A percentile compares a stretch with the other conserved stretches of the same genome.
Evolutionary conservation across 2,888 invertebrate species (phyloP).

Genomic region (Pandemis cinnamomeana): DNA sequence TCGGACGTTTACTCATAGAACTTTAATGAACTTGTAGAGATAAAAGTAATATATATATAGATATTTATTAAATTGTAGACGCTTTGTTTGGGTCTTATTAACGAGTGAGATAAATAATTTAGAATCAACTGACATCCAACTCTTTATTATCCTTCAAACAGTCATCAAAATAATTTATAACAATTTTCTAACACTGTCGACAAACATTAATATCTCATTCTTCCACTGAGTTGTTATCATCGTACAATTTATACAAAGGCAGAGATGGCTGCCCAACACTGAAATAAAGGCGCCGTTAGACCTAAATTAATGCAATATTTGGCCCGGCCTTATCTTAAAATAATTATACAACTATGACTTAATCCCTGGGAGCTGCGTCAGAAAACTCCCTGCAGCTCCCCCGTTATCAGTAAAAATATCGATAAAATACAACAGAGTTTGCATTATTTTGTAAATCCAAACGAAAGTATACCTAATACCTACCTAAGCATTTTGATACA

Average conservation of each 20-base stretch:
- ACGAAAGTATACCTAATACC: conserved; percentile 81
- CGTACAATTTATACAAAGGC: conserved; percentile 75
- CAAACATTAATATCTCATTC: conserved; percentile 82
- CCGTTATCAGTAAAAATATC: conserved; percentile 78
- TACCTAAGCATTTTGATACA: conserved; percentile 81
- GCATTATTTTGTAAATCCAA: conserved; percentile 80
- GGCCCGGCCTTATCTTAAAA: conserved; percentile 83
- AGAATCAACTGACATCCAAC: conserved; percentile 82
- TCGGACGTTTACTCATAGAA: neutral
- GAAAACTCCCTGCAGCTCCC: conserved; percentile 61
- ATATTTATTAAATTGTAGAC: neutral
- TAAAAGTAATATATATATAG: neutral
- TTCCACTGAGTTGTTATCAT: conserved; percentile 80
- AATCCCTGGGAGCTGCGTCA: conserved; percentile 62
- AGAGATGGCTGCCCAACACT: conserved; percentile 70
- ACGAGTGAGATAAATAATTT: conserved; percentile 53
- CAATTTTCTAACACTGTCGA: conserved; percentile 85
- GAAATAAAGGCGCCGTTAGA: conserved; percentile 74
- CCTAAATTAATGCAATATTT: conserved; percentile 83
- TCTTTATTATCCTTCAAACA: conserved; percentile 86
- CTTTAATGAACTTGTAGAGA: neutral
- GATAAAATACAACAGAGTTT: conserved; percentile 83
- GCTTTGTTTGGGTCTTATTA: neutral
- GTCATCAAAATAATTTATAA: conserved; percentile 86
- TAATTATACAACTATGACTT: conserved; percentile 82